phyloP scores from a whole-genome alignment of 2,888 invertebrate species.

The Hirudinaria manillensis region DNA sequence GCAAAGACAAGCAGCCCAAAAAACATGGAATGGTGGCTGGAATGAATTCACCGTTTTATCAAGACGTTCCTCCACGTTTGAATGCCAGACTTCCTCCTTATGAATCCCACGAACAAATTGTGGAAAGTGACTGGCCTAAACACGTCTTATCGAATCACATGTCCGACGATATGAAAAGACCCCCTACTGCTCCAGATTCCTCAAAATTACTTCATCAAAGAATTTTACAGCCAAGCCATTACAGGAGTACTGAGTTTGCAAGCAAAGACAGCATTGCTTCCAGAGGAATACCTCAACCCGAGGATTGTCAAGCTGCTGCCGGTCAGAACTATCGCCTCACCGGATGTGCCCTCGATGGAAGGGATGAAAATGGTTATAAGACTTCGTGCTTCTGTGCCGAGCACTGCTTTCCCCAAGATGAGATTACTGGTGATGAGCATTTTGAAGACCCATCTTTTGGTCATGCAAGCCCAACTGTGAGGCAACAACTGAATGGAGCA shows the following conservation, averaged over 20 bases:
- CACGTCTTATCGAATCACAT: background rate
- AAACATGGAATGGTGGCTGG: background rate
- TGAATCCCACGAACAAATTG: background rate
- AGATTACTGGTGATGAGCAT: background rate
- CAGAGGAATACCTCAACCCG: too few relatives aligned
- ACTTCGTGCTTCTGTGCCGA: constrained; percentile 11
- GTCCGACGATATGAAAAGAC: background rate
- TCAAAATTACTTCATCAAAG: too few relatives aligned
- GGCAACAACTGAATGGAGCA: too few relatives aligned
- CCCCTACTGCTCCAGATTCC: too few relatives aligned
- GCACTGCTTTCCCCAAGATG: background rate
- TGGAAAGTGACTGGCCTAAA: background rate
- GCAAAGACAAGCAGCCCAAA: background rate
- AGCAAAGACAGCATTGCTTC: too few relatives aligned
- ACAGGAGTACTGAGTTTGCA: too few relatives aligned
- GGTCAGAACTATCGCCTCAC: background rate
- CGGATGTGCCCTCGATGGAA: background rate
- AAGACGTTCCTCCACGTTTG: background rate
- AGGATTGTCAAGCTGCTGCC: background rate
- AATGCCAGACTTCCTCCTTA: background rate
- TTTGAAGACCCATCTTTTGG: background rate
- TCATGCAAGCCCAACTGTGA: too few relatives aligned
- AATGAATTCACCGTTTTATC: constrained; percentile 3
- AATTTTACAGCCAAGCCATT: too few relatives aligned
- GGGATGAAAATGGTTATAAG: background rate